phyloP scores from a whole-genome alignment of 2,888 invertebrate genomes.

The Amblyjoppa proteus region DNA sequence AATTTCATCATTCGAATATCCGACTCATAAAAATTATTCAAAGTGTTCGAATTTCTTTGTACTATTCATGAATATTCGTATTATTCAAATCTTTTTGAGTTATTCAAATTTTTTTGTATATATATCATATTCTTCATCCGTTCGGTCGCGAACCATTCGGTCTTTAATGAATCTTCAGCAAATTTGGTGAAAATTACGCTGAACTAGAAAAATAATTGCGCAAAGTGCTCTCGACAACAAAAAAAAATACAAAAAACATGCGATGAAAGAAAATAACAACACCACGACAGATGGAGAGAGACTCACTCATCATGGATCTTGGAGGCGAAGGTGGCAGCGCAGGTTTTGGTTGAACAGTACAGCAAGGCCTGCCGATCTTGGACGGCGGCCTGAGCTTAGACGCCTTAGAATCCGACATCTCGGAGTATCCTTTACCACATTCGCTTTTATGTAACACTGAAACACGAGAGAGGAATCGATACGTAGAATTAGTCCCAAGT shows the following conservation, averaged over 20 bases:
- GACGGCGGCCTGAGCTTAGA: constrained; percentile 89
- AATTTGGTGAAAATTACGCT: too few species aligned
- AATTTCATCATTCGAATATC: too few species aligned
- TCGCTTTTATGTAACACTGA: constrained; percentile 69
- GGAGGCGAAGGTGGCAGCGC: constrained; percentile 88
- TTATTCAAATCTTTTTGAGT: too few species aligned
- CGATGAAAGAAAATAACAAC: background rate
- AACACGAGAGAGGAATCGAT: constrained; percentile 49
- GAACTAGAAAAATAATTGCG: too few species aligned
- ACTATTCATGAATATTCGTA: too few species aligned
- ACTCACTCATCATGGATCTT: constrained; percentile 71
- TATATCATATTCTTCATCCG: too few species aligned
- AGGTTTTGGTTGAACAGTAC: constrained; percentile 88
- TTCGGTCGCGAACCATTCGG: too few species aligned
- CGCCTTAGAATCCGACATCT: constrained; percentile 85
- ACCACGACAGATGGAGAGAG: constrained; percentile 2
- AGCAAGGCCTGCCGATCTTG: constrained; percentile 90
- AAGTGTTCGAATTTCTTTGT: too few species aligned
- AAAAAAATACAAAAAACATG: background rate
- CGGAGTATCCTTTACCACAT: constrained; percentile 54
- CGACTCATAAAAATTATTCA: too few species aligned
- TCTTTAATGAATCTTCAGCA: too few species aligned
- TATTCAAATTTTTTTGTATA: too few species aligned
- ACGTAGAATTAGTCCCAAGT: background rate
- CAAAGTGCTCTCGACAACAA: too few species aligned